Evolutionary conservation across 2,888 invertebrate genomes (phyloP), one percentile per base, ranked within the genome.

Genomic region (Steinernema carpocapsae): DNA sequence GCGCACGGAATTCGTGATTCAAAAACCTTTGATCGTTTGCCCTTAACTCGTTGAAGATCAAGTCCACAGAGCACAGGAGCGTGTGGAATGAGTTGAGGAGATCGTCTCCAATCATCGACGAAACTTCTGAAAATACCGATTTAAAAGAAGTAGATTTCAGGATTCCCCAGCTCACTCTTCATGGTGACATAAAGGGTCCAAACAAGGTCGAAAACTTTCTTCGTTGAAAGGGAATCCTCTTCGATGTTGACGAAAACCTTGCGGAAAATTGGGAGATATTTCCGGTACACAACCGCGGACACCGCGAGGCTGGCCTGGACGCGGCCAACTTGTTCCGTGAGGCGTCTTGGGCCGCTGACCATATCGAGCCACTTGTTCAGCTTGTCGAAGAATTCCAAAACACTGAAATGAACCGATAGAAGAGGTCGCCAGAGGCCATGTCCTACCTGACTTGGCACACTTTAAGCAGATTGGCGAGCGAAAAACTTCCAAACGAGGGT

Each of bases 301-400:
- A 97, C 95, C 71, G 93, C 93, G 90, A 97, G 96, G 87, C 94
- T 95, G 74, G 93, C 91, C 86, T 97, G 94, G 75, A 97, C 89
- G 77, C 92, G 91, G 77, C 73, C 76, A 75, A 97, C 93, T 88
- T 93, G 93, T 70, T 92, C 91, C 76, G 92, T 91, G 87, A 95
- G 94, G 75, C 93, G 93, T 82, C 92, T 92, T 0, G 94, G 92
- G 89, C 95, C 91, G 79, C 92, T 92, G 0, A 94, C 93, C 94
- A 97, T 95, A 85, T 95, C 94, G 77, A 93, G 92, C 97, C 97
- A 99, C 87, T 93, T 93, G 88, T 94, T 93, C 86, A 95, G 94
- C 90, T 96, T 96, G 79, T 92, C 92, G 87, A 97, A 95, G 89
- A 97, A 97, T 86, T 96, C 93, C 77, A 93, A 93, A 77, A 97